Conservation (phyloP, 2,113 vertebrate genomes). For the Vidua macroura region DNA sequence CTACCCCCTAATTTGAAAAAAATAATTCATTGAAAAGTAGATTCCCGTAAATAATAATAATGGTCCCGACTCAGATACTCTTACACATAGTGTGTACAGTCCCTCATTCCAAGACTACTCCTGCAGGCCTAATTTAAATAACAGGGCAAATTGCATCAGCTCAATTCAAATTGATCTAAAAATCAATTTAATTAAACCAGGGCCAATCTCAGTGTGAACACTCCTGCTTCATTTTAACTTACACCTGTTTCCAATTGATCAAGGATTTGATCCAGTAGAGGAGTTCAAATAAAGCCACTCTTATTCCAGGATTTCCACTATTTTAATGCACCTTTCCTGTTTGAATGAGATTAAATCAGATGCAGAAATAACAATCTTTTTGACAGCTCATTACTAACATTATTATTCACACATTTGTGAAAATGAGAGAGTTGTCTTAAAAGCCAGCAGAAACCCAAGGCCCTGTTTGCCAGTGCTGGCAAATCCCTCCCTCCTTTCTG, state of each 20-base stretch:
- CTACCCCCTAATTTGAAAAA: slow-evolving; percentile 70
- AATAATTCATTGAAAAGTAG: slow-evolving; percentile 57
- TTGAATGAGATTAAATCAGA: not conserved
- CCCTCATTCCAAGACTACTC: slow-evolving; percentile 40
- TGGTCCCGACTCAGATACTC: slow-evolving; percentile 32
- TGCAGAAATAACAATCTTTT: slow-evolving; percentile 9
- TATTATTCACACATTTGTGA: slow-evolving; percentile 48
- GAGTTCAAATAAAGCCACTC: not conserved
- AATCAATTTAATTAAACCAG: slow-evolving; percentile 62
- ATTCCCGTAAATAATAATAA: slow-evolving; percentile 76
- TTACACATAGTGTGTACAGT: not conserved
- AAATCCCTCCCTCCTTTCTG: not conserved
- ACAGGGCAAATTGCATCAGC: slow-evolving; percentile 50
- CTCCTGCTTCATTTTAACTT: slow-evolving; percentile 54
- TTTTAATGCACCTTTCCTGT: not conserved
- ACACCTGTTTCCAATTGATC: slow-evolving; percentile 56
- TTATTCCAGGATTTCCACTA: not conserved
- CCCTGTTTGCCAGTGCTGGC: not conserved
- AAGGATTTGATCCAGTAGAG: slow-evolving; percentile 18
- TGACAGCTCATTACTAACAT: slow-evolving; percentile 17
- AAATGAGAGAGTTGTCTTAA: slow-evolving; percentile 38
- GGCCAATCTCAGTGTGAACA: slow-evolving; percentile 54
- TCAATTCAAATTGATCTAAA: slow-evolving; percentile 55
- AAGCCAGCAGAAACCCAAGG: not conserved
- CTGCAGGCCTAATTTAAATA: slow-evolving; percentile 55